Evolutionary conservation across 2,797 vertebrate species (phyloP), one percentile per base, ranked within the genome.

Genomic region (Apodemus agrarius): DNA sequence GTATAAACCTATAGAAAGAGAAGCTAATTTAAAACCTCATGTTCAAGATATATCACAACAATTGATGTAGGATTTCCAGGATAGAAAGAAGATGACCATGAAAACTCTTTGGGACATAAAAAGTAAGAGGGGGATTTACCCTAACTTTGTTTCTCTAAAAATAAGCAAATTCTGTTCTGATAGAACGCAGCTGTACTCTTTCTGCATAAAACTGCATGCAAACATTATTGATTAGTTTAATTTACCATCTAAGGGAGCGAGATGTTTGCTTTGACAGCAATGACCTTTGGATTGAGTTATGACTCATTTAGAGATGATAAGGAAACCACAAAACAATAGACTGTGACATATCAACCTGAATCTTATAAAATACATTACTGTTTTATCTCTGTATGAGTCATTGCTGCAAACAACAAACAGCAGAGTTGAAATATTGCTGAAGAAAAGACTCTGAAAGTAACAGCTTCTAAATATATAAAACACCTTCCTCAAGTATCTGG

Each of bases 151-250:
- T 74, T 59, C 31, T 37, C 94, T 59, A 88, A 67, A 89, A 94
- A 85, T 49, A 88, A 76, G 19, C 43, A 52, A 76, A 96, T 88
- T 34, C 7, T 85, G 26, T 79, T 94, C 96, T 88, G 74, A 91
- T 59, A 92, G 14, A 84, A 12, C 40, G 87, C 21, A 81, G 4
- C 34, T 89, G 2, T 84, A 72, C 4, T 84, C 34, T 90, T 90
- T 90, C 24, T 54, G 4, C 74, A 81, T 13, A 95, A 84, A 90
- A 92, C 37, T 91, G 11, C 6, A 79, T 8, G 29, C 59, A 92
- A 94, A 40, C 82, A 49, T 84, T 96, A 92, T 92, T 92, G 92
- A 90, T 97, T 90, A 40, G 17, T 93, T 94, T 96, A 63, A 76
- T 90, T 92, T 94, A 61, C 78, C 87, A 96, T 91, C 46, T 40